Base-by-base conservation (phyloP, 2,797 vertebrate genomes). In the Pelobates cultripes region DNA sequence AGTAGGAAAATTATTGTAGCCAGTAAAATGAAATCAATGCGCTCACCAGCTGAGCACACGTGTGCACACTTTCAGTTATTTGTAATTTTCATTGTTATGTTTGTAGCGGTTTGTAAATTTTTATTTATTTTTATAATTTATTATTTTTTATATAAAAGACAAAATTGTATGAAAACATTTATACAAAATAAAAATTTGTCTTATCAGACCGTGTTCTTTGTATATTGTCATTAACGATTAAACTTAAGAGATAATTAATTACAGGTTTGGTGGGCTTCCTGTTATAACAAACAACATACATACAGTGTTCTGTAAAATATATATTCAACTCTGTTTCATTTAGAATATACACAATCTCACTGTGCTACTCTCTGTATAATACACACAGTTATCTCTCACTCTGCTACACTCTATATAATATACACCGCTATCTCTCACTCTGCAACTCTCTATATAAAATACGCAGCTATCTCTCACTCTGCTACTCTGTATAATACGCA, bases 321-420 rank as follows among this genome's bases (percentile, higher is more conserved):
- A 28, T 28, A 28, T 28, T 28, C 28, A 28, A 43, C 72, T 61
- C 28, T 73, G 4, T 40, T 17, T 7, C 71, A 10, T 13, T 61
- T 47, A 1, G 6, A 60, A n/a, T 4, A 60, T 5, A 13, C 2
- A n/a, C 57, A 10, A 61, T 61, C 57, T 61, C 57, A 61, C 57
- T 9, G 2, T 61, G 6, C 42, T 61, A 41, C 40, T 74, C 53
- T 74, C 53, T 74, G 0, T 57, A 57, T 73, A 57, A 42, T 10
- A 73, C 14, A 15, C 71, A 42, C 71, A n/a, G 28, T 17, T 73
- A 73, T 73, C 71, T 73, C 4, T 42, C 71, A 73, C 71, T 61
- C 57, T 73, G 71, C 67, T 13, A 4, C 67, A 57, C 71, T 42
- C 71, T 42, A 28, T 73, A 4, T 61, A 61, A 14, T 5, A 61